These are phyloP conservation scores for Cosmopolites sordidus DNA, from an alignment of 2,888 invertebrate genomes.

Conservation along the genomic window DNA sequence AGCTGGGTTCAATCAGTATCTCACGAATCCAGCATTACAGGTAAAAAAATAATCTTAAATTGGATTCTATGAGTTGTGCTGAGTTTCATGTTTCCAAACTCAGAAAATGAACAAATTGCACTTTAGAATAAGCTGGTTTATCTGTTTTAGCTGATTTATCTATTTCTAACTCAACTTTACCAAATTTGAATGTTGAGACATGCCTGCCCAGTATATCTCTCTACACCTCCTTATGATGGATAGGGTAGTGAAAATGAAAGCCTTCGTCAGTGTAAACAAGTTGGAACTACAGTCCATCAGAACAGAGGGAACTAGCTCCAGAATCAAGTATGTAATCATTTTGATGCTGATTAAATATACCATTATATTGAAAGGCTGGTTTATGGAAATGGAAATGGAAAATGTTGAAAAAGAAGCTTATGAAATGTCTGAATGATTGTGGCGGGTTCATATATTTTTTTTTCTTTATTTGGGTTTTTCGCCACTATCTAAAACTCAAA, in stretches of 20 bases:
- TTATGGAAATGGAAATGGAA: conserved; percentile 50
- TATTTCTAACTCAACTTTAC: conserved; percentile 54
- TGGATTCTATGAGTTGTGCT: conserved; percentile 8
- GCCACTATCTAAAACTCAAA: no score
- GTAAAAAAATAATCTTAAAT: conserved; percentile 6
- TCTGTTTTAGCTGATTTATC: conserved; percentile 41
- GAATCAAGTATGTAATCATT: conserved; percentile 43
- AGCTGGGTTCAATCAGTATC: conserved; percentile 49
- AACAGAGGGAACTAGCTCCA: conserved; percentile 46
- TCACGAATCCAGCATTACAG: conserved; percentile 33
- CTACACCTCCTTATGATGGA: conserved; percentile 36
- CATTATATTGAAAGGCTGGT: conserved; percentile 49
- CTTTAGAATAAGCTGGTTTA: no score
- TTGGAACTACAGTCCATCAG: conserved; percentile 46
- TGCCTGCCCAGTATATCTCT: conserved; percentile 59
- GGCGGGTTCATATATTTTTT: no score
- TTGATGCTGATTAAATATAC: no score
- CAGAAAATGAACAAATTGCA: conserved; percentile 46
- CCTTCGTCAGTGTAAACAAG: conserved; percentile 17
- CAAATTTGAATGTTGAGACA: conserved; percentile 62
- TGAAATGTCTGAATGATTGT: no score
- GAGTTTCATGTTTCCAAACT: conserved; percentile 39
- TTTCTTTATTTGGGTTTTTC: no score
- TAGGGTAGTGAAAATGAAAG: conserved; percentile 6
- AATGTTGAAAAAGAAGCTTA: conserved; percentile 54